Percentiles rank a stretch among this genome's conserved stretches.
These are phyloP conservation scores for Catocala fraxini DNA, from an alignment of 2,888 invertebrate genomes.

Conservation along the genomic window DNA sequence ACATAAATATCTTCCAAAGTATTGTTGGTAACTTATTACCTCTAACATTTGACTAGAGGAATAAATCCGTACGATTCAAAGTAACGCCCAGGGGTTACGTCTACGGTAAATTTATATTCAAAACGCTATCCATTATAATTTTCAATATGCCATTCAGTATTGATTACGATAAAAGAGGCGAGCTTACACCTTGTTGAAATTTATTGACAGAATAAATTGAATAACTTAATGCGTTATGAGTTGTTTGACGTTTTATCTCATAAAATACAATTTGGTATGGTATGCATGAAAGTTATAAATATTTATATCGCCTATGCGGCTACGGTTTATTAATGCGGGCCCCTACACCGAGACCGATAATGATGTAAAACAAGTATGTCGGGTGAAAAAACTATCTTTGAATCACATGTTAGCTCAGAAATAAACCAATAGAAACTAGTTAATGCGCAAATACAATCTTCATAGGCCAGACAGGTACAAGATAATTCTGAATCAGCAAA, in stretches of 20 bases:
- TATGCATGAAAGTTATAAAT: slow-evolving; percentile 24
- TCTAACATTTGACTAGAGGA: slow-evolving; percentile 27
- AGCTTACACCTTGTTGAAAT: slow-evolving; percentile 48
- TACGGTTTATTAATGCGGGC: slow-evolving; percentile 21
- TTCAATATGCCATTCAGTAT: slow-evolving; percentile 43
- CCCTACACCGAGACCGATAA: slow-evolving; percentile 12
- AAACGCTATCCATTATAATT: slow-evolving; percentile 45
- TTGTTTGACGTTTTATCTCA: slow-evolving; percentile 42
- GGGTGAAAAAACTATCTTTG: background rate
- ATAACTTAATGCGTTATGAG: slow-evolving; percentile 46
- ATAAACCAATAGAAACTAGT: slow-evolving; percentile 4
- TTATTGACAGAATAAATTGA: slow-evolving; percentile 52
- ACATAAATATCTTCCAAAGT: slow-evolving; percentile 1
- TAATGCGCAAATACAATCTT: slow-evolving; percentile 5
- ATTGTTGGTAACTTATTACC: slow-evolving; percentile 18
- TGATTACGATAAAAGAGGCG: slow-evolving; percentile 47
- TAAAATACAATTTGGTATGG: slow-evolving; percentile 48
- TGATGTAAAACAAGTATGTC: background rate
- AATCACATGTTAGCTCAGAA: background rate
- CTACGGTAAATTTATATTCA: slow-evolving; percentile 47
- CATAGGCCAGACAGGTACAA: slow-evolving; percentile 27
- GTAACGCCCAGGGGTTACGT: slow-evolving; percentile 39
- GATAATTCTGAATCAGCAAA: slow-evolving; percentile 33
- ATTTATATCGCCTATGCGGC: slow-evolving; percentile 24
- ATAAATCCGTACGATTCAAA: slow-evolving; percentile 40